Conservation (phyloP, 2,113 vertebrate species). For the Rhineura floridana region DNA sequence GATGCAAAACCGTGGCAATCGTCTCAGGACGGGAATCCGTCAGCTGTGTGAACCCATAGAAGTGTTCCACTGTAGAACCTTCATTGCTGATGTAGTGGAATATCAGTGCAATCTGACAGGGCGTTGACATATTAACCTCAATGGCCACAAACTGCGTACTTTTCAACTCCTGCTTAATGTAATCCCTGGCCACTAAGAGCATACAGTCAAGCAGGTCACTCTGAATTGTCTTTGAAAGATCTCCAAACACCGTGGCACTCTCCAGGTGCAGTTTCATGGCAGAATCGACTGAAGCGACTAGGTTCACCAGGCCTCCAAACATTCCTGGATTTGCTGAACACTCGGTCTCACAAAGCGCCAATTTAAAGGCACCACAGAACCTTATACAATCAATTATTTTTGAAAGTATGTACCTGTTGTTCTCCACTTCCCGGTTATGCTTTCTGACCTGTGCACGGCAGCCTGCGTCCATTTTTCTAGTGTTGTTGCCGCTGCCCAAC, state of each 20-base stretch:
- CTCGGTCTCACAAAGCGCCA: no score
- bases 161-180: neutral
- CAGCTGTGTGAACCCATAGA: neutral
- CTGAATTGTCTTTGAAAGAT: neutral
- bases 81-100: neutral
- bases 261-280: no score
- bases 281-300: no score
- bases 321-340: no score
- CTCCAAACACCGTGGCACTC: no score
- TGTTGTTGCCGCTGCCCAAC: neutral
- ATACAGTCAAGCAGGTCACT: neutral
- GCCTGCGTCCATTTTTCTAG: rapidly evolving
- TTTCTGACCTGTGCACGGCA: neutral
- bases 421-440: neutral
- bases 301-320: no score
- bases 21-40: neutral
- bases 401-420: neutral
- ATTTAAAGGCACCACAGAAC: no score
- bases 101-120: neutral
- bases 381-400: neutral
- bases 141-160: neutral
- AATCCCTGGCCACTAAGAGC: neutral
- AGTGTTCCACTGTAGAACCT: neutral
- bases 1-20: neutral
- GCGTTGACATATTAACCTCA: neutral